Conservation (phyloP, 2,888 invertebrate species). For the Cloeon dipterum region DNA sequence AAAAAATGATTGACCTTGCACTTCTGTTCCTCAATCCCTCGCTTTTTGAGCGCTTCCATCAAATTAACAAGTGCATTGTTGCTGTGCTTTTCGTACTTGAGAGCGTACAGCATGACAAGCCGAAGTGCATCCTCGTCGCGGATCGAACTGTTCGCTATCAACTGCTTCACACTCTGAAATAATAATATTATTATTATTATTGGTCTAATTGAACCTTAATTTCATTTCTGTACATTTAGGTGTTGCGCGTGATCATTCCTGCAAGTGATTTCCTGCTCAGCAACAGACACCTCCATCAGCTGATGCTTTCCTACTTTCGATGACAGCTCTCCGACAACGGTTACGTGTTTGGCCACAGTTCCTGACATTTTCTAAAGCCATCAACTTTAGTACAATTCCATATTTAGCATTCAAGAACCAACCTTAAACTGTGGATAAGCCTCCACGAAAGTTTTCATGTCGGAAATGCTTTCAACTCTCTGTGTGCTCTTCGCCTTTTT, state of each 20-base stretch:
- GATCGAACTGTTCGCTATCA: constrained; percentile 49
- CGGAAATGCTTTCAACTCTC: constrained; percentile 92
- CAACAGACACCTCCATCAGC: constrained; percentile 75
- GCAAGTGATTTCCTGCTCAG: constrained; percentile 83
- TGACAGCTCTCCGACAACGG: constrained; percentile 87
- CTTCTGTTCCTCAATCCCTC: constrained; percentile 39
- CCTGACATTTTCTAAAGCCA: constrained; percentile 55
- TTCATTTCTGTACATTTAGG: constrained; percentile 23
- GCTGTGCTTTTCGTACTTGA: constrained; percentile 78
- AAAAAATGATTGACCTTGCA: constrained; percentile 14
- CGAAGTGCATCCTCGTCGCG: constrained; percentile 61
- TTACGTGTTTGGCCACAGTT: constrained; percentile 93
- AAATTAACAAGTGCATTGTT: constrained; percentile 62
- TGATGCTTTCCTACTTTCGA: constrained; percentile 50
- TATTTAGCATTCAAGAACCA: constrained; percentile 5
- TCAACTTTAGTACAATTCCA: neutral
- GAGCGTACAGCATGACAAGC: constrained; percentile 76
- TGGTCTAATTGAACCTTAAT: neutral
- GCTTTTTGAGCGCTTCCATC: constrained; percentile 42
- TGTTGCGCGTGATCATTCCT: constrained; percentile 63
- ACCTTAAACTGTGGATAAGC: constrained; percentile 92
- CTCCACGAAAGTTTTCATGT: constrained; percentile 98
- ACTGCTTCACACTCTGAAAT: constrained; percentile 49
- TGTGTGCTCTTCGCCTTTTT: constrained; percentile 85
- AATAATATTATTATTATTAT: too few species aligned